Conservation (phyloP, 2,113 vertebrate genomes). For the Apus apus region DNA sequence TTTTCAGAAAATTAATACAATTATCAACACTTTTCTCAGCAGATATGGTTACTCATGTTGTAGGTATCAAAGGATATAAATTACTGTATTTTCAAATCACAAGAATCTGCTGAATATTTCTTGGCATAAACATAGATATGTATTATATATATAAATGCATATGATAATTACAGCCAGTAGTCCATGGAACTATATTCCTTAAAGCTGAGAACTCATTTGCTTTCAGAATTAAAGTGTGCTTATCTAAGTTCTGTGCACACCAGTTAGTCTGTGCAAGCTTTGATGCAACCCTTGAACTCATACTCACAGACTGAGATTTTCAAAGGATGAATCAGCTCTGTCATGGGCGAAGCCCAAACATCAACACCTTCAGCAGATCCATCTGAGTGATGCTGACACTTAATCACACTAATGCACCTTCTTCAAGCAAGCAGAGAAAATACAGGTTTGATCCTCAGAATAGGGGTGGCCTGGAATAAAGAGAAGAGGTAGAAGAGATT, state of each 20-base stretch:
- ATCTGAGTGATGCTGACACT: not conserved
- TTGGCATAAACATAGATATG: not conserved
- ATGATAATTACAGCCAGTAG: not conserved
- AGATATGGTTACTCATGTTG: not conserved
- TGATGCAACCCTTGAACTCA: not conserved
- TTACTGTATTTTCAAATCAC: not conserved
- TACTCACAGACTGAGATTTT: not conserved
- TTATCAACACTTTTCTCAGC: not conserved
- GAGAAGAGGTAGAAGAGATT: not conserved
- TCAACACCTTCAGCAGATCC: not conserved
- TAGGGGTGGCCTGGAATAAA: not conserved
- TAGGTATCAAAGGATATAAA: not conserved
- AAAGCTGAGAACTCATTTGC: not conserved
- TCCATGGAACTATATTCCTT: not conserved
- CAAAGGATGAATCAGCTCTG: not conserved
- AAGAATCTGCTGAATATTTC: not conserved
- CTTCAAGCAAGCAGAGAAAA: not conserved
- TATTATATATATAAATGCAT: no score
- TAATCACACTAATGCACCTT: rapidly evolving
- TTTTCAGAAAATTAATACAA: not conserved
- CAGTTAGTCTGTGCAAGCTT: not conserved
- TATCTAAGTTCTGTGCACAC: not conserved
- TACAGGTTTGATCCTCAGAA: not conserved
- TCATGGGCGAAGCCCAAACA: not conserved
- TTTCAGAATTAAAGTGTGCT: not conserved